Conservation (phyloP, 1,140 invertebrate genomes). For the Megalopta genalis region DNA sequence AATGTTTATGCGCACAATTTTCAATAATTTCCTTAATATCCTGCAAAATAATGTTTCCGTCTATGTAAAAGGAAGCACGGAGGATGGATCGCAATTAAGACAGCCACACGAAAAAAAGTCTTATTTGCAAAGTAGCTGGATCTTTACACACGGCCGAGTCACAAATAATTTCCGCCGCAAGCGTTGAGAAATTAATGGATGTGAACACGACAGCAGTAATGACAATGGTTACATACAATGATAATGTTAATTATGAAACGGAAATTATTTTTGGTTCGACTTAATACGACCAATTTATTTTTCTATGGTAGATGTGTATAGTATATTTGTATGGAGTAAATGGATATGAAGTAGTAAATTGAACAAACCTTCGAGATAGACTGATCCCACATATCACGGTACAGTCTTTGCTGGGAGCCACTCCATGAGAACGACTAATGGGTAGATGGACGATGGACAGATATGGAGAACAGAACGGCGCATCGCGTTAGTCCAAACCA, state of each 20-base stretch:
- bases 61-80: not conserved
- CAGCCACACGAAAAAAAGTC: too few relatives aligned
- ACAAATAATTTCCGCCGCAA: too few relatives aligned
- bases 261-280: too few relatives aligned
- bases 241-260: too few relatives aligned
- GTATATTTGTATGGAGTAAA: conserved; percentile 26
- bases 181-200: too few relatives aligned
- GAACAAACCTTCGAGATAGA: conserved; percentile 81
- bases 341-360: conserved; percentile 54
- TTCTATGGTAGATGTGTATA: conserved; percentile 4
- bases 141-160: too few relatives aligned
- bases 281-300: too few relatives aligned
- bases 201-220: too few relatives aligned
- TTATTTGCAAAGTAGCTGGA: too few relatives aligned
- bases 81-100: too few relatives aligned
- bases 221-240: too few relatives aligned
- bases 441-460: conserved; percentile 69
- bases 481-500: conserved; percentile 74
- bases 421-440: conserved; percentile 88
- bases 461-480: conserved; percentile 65
- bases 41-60: conserved; percentile 75
- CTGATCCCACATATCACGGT: conserved; percentile 84
- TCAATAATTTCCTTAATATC: conserved; percentile 94
- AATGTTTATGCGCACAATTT: conserved; percentile 91
- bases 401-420: conserved; percentile 88